Conservation (phyloP, 2,113 vertebrate genomes). For the Pteropus alecto region DNA sequence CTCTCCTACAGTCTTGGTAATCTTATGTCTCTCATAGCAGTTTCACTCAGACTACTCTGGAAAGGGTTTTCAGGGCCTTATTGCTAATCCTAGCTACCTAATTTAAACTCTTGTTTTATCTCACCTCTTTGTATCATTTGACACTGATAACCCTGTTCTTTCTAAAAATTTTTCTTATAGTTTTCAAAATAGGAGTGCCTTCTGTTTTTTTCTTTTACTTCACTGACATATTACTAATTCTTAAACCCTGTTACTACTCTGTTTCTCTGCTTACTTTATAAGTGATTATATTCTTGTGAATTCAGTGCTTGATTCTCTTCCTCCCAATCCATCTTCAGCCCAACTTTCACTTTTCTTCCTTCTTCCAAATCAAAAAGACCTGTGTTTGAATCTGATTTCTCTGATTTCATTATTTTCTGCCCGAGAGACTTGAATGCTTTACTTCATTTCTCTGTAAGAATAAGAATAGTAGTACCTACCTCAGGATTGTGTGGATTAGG, state of each 20-base stretch:
- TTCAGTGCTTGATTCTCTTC: background rate
- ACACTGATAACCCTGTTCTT: background rate
- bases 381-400: background rate
- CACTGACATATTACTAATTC: background rate
- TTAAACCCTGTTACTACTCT: background rate
- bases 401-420: background rate
- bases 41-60: background rate
- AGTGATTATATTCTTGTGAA: background rate
- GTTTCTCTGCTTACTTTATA: background rate
- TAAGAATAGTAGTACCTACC: background rate
- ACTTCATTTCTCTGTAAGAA: background rate
- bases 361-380: background rate
- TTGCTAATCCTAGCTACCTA: background rate
- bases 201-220: background rate
- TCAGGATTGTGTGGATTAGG: background rate
- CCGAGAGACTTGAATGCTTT: background rate
- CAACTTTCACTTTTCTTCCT: background rate
- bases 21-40: background rate
- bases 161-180: background rate
- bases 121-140: background rate
- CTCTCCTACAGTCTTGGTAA: accelerated
- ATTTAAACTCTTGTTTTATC: background rate
- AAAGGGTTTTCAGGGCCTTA: background rate
- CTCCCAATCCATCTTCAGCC: background rate
- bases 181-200: background rate